Evolutionary conservation across 2,113 vertebrate genomes (phyloP), one percentile per base, ranked within the genome.

Genomic region (Entelurus aequoreus): DNA sequence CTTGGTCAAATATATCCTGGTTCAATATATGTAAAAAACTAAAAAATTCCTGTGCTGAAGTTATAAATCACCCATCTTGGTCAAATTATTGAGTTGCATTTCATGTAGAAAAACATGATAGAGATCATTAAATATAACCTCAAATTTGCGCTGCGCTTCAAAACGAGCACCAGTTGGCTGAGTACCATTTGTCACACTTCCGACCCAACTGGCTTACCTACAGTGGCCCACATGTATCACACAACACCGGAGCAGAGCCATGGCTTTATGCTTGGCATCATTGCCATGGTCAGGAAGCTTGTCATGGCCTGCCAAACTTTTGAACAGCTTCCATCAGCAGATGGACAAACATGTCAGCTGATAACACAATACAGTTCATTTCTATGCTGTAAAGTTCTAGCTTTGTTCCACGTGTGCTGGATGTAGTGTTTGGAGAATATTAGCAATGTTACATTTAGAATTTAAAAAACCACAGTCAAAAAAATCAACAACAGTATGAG

Each of bases 191-290:
- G 42, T 58, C 51, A 66, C 70, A 70, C 76, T 76, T 74, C 76
- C 80, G 69, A 64, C 58, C 74, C 78, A 74, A 73, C 81, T 67
- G 74, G 68, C 59, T 60, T 48, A 64, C 71, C 71, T 71, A 28
- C 72, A 56, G 79, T 62, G 62, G 74, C 66, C 9, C 6, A 14
- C 44, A 53, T 42, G 52, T 35, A 53, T 46, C 37, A 54, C 14
- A 50, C 53, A 40, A 38, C 7, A 19, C 54, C 50, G 14, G 28
- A 40, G 35, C 15, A 36, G 36, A 68, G 47, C 28, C 60, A 40
- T 55, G 14, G 38, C 50, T 46, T 46, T 46, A 3, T 5, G 10
- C 11, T 46, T 46, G 42, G 42, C 42, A 12, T 6, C 44, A 56
- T 55, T 6, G 53, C 38, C 21, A 42, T 48, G 63, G 42, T 48